A percentile compares a stretch with the other conserved stretches of the same genome.
phyloP scores from a whole-genome alignment of 2,888 invertebrate species.

The Branchinecta sandiegonensis region DNA sequence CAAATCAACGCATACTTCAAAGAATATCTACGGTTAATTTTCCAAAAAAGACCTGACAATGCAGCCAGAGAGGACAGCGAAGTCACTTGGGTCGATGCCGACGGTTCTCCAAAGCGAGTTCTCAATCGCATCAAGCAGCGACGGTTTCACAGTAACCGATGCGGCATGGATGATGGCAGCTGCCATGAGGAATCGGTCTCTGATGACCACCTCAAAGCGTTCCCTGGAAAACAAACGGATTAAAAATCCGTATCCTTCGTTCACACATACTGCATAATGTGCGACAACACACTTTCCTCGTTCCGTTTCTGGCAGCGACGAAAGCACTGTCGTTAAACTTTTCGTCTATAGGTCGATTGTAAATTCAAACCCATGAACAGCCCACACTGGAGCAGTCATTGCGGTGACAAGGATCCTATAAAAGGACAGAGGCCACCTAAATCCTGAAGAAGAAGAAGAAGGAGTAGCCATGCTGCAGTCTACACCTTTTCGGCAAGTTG shows the following conservation, averaged over 20 bases:
- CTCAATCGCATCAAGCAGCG: background rate
- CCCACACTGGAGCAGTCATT: no score
- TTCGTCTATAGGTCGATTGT: no score
- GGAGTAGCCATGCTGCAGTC: no score
- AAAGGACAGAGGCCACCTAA: no score
- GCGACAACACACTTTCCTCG: no score
- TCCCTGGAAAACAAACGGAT: conserved; percentile 1
- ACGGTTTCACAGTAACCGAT: background rate
- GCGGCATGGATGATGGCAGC: conserved; percentile 1
- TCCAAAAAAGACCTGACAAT: background rate
- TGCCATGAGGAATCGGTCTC: background rate
- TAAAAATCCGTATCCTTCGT: background rate
- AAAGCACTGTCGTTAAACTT: no score
- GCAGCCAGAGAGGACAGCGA: conserved; percentile 10
- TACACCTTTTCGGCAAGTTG: no score
- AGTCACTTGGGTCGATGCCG: background rate
- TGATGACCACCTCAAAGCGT: background rate
- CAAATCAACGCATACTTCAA: background rate
- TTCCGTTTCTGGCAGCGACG: no score
- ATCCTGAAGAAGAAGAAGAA: no score
- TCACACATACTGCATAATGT: no score
- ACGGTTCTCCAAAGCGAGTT: conserved; percentile 3
- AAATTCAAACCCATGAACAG: no score
- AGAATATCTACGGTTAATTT: background rate
- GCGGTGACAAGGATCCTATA: no score